Conservation (phyloP, 2,888 invertebrate genomes). For the Melangyna quadrimaculata region DNA sequence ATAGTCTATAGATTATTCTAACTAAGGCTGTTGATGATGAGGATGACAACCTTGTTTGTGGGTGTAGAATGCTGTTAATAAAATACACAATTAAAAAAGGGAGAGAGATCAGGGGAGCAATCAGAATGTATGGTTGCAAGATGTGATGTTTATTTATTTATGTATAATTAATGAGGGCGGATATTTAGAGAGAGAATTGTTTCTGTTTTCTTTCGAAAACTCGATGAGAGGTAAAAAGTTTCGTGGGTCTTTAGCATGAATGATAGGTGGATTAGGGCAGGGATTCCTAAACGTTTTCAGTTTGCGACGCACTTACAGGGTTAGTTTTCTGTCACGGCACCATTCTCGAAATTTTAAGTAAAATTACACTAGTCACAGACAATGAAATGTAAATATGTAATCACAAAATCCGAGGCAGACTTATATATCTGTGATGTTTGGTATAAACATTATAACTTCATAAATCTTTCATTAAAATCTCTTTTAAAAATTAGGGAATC, state of each 20-base stretch:
- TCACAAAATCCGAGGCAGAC: too few relatives aligned
- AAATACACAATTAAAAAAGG: not conserved
- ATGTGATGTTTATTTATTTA: not conserved
- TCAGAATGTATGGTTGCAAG: not conserved
- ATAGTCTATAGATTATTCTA: not conserved
- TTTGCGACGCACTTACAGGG: too few relatives aligned
- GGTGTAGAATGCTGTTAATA: constrained; percentile 27
- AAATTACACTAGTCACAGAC: too few relatives aligned
- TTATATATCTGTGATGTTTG: too few relatives aligned
- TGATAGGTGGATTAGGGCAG: not conserved
- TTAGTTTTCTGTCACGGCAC: too few relatives aligned
- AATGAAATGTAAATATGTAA: too few relatives aligned
- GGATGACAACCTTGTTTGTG: constrained; percentile 24
- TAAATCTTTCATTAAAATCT: too few relatives aligned
- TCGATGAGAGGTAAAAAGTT: not conserved
- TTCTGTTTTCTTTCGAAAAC: not conserved
- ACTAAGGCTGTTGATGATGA: not conserved
- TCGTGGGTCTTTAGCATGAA: not conserved
- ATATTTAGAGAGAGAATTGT: not conserved
- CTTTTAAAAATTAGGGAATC: too few relatives aligned
- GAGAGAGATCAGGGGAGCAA: not conserved
- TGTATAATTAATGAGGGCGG: not conserved
- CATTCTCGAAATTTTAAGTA: too few relatives aligned
- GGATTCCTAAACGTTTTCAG: too few relatives aligned
- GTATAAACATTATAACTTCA: too few relatives aligned